phyloP scores from a whole-genome alignment of 1,140 invertebrate species.

The Drosophila leontia region DNA sequence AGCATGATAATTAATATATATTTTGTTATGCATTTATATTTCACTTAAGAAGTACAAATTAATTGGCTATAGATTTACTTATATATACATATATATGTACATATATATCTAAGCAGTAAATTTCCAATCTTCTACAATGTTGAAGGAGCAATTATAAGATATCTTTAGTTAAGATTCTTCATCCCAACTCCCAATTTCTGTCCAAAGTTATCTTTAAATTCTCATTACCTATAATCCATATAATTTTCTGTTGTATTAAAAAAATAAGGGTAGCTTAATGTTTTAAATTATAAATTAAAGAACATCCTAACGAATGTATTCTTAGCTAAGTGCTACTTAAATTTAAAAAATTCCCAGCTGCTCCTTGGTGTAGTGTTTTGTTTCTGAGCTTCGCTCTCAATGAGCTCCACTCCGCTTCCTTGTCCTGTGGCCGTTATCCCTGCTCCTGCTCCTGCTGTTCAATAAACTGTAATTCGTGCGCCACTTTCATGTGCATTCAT shows the following conservation, averaged over 20 bases:
- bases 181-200: no score
- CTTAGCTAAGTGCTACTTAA: constrained; percentile 13
- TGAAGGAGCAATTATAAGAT: not conserved
- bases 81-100: no score
- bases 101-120: no score
- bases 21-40: not conserved
- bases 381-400: constrained; percentile 10
- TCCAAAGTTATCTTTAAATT: not conserved
- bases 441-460: constrained; percentile 53
- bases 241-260: not conserved
- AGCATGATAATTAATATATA: no score
- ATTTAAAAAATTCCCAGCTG: constrained; percentile 17
- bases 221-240: no score
- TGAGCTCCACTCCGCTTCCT: constrained; percentile 11
- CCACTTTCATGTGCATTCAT: constrained; percentile 77
- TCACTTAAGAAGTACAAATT: not conserved
- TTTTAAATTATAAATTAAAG: not conserved
- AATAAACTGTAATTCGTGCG: constrained; percentile 81
- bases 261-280: not conserved
- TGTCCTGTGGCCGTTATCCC: constrained; percentile 8
- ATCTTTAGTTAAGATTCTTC: no score
- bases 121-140: no score
- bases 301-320: not conserved
- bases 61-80: not conserved
- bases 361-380: constrained; percentile 32